These are phyloP conservation scores for Cabera pusaria DNA, from an alignment of 2,888 invertebrate genomes.

Conservation along the genomic window DNA sequence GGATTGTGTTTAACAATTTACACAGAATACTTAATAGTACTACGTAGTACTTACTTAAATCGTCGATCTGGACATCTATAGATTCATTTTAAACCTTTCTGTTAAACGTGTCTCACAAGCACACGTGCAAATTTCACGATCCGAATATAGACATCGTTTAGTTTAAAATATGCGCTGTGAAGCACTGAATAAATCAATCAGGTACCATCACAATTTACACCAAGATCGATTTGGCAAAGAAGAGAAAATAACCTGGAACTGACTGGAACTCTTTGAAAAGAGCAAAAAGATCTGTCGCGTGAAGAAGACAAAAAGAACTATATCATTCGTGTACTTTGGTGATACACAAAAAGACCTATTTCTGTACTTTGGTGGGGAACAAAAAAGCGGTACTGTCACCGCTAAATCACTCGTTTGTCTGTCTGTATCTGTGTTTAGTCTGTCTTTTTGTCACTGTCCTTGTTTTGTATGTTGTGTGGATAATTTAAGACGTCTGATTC, in stretches of 20 bases:
- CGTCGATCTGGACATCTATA: no score
- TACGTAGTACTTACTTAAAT: no score
- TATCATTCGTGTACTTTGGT: no score
- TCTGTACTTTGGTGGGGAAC: background rate
- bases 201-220: constrained; percentile 62
- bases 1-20: no score
- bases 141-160: constrained; percentile 38
- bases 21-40: no score
- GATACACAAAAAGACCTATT: no score
- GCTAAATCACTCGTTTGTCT: constrained; percentile 69
- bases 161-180: constrained; percentile 42
- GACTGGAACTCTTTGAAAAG: constrained; percentile 1
- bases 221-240: constrained; percentile 59
- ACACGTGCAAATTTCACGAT: constrained; percentile 24
- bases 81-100: constrained; percentile 13
- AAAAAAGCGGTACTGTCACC: constrained; percentile 38
- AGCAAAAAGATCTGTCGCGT: background rate
- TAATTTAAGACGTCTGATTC: constrained; percentile 17
- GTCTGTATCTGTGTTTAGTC: constrained; percentile 33
- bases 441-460: constrained; percentile 31
- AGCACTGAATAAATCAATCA: constrained; percentile 65
- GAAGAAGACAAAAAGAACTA: no score
- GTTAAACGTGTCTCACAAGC: constrained; percentile 1
- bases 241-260: constrained; percentile 29
- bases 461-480: constrained; percentile 34